These are phyloP conservation scores for Hipposideros armiger DNA, from an alignment of 2,113 vertebrate genomes.

Conservation along the genomic window DNA sequence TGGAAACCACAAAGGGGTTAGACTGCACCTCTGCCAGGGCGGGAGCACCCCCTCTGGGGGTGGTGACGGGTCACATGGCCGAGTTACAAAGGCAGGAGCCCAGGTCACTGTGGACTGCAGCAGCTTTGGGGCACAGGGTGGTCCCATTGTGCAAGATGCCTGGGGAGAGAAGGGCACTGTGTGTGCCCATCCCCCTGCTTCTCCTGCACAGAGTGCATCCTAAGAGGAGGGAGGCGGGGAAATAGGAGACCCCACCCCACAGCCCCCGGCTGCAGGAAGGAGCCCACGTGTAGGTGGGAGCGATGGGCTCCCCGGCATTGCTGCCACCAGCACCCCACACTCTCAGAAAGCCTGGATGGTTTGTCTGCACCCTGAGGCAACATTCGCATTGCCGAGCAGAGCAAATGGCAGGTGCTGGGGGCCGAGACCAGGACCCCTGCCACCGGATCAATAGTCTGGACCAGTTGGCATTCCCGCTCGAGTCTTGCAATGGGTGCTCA, in stretches of 20 bases:
- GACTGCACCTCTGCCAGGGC: background rate
- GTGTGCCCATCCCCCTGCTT: fast-evolving
- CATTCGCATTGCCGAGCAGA: fast-evolving
- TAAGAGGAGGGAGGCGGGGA: background rate
- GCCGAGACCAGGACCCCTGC: fast-evolving
- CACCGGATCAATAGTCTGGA: fast-evolving
- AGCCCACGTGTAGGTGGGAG: fast-evolving
- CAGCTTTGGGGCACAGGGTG: fast-evolving
- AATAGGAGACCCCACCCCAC: background rate
- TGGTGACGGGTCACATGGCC: background rate
- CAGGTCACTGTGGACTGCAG: background rate
- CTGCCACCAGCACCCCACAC: background rate
- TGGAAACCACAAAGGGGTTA: background rate
- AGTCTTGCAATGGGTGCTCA: fast-evolving
- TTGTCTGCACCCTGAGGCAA: fast-evolving
- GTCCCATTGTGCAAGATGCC: fast-evolving
- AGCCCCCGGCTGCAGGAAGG: fast-evolving
- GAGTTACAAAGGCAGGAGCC: background rate
- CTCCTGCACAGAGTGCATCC: background rate
- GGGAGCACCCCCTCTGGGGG: background rate
- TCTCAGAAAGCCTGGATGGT: background rate
- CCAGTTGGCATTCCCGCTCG: fast-evolving
- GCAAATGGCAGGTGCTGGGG: fast-evolving
- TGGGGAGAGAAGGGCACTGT: background rate
- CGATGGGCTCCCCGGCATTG: background rate